These are phyloP conservation scores for Uropetala carovei DNA, from an alignment of 2,888 invertebrate species.

Conservation along the genomic window DNA sequence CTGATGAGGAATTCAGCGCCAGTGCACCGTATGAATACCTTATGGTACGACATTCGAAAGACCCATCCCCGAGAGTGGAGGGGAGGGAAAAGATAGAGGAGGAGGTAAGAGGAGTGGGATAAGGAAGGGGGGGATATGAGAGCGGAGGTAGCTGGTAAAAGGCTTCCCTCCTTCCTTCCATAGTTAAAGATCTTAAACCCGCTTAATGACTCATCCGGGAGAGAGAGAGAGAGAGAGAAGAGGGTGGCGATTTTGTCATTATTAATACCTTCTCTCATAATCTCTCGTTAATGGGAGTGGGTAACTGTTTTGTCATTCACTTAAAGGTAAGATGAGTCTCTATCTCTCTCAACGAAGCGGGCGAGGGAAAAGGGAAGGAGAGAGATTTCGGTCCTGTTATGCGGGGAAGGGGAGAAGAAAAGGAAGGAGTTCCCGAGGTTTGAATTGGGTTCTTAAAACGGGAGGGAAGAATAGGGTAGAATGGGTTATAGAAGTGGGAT, in stretches of 20 bases:
- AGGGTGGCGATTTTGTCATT: conserved; percentile 45
- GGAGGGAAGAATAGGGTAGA: too few relatives aligned
- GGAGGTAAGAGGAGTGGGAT: background rate
- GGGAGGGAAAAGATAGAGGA: background rate
- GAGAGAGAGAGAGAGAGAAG: background rate
- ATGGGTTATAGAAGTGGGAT: background rate
- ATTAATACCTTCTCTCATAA: conserved; percentile 55
- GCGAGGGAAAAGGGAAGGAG: background rate
- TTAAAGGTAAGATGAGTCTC: conserved; percentile 29
- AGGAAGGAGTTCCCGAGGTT: too few relatives aligned
- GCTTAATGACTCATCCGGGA: background rate
- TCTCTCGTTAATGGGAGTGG: conserved; percentile 47
- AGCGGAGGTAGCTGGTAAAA: background rate
- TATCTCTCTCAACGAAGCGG: background rate
- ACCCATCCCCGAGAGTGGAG: conserved; percentile 11
- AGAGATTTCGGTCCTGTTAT: too few relatives aligned
- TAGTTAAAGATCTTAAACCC: conserved; percentile 58
- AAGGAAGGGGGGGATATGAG: background rate
- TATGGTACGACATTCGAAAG: conserved; percentile 54
- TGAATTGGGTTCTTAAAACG: too few relatives aligned
- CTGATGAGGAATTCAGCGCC: conserved; percentile 58
- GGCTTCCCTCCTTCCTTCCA: conserved; percentile 4
- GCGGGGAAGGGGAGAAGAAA: too few relatives aligned
- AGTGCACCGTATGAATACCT: conserved; percentile 56
- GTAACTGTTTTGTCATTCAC: conserved; percentile 57